Evolutionary conservation across 2,113 vertebrate genomes (phyloP).

Genomic region (Charadrius vociferus): DNA sequence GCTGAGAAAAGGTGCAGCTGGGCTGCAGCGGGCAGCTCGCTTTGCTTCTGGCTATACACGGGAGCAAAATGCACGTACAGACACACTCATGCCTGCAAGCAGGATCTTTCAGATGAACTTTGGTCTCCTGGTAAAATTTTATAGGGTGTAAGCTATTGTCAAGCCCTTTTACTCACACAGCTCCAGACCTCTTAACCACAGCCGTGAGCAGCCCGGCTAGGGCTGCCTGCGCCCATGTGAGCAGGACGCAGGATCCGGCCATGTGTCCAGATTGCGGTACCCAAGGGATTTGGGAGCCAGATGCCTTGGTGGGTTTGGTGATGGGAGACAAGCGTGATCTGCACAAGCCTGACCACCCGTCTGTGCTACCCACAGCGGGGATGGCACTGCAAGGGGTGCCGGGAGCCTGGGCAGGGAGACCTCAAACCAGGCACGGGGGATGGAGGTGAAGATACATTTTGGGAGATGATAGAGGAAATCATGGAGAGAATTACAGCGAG

Average conservation of each 20-base stretch:
- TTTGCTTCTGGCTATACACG: neutral
- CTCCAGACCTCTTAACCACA: neutral
- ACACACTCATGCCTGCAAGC: accelerated
- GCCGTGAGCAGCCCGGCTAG: no score
- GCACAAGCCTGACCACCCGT: neutral
- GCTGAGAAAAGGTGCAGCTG: neutral
- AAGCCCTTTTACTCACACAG: neutral
- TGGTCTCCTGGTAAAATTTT: neutral
- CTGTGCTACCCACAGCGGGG: neutral
- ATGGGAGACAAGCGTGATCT: neutral
- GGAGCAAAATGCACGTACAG: accelerated
- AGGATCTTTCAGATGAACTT: neutral
- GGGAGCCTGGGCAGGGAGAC: neutral
- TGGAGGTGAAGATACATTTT: neutral
- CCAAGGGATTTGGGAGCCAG: neutral
- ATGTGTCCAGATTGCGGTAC: neutral
- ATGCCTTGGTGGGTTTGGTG: neutral
- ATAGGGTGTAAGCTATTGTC: accelerated
- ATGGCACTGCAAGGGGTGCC: neutral
- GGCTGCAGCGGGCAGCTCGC: accelerated
- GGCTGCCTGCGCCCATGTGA: accelerated
- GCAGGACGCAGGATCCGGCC: neutral
- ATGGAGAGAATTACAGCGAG: neutral
- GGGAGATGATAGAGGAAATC: neutral
- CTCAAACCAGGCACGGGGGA: neutral